Evolutionary conservation across 1,140 invertebrate genomes (phyloP), one percentile per base, ranked within the genome.

Genomic region (Leptinotarsa lineolata): DNA sequence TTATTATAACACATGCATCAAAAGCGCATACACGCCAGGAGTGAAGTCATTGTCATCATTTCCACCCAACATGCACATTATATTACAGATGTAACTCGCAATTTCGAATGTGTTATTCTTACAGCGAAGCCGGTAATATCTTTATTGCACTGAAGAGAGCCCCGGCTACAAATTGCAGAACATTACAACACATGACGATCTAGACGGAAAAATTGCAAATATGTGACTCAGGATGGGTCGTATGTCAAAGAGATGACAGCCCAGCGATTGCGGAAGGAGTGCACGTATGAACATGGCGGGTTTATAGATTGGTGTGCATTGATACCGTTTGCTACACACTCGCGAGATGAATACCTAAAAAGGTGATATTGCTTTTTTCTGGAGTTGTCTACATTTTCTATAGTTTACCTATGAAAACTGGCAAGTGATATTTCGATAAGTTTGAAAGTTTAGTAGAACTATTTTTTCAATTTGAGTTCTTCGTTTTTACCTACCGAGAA

Each of bases 121-220:
- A 71, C 54, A 20, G 68, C 75, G 63, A 39, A 71, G 46, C 71
- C 74, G 73, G 77, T 78, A 78, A 78, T 78, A 78, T 76, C 77
- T 78, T 78, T 78, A 78, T 78, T 78, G 76, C 75, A 72, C 77
- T 78, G 75, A 46, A 61, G 75, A 78, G 77, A 68, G 48, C 48
- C n/a, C 72, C 68, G 75, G 68, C 72, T 78, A 78, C 77, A 78
- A 78, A 78, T 78, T 78, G 75, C 73, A 71, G 72, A 72, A 69
- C 75, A 78, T 78, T 78, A 78, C 77, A 73, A 76, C 75, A 78
- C 70, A 74, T 78, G 75, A 76, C 75, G 75, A 72, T 76, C 75
- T 74, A 76, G 77, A 78, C 77, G 75, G 77, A 78, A 78, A 78
- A 78, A 78, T 78, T 76, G 77, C 77, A 76, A 76, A 78, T 78